Percentiles rank a stretch among this genome's conserved stretches.
Conservation (phyloP, 1,140 invertebrate species). For the Harlomillsia oculata region DNA sequence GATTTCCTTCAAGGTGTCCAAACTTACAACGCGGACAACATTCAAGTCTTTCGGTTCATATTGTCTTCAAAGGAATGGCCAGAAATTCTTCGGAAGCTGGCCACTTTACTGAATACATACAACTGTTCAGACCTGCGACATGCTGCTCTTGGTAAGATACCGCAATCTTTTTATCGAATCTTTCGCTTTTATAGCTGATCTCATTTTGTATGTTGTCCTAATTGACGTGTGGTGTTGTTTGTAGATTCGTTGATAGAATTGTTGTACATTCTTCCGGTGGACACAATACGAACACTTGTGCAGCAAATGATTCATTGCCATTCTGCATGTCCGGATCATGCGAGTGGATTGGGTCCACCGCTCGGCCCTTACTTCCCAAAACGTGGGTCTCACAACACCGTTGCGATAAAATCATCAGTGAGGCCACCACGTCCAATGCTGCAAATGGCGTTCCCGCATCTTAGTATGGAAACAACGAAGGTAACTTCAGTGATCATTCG, state of each 20-base stretch:
- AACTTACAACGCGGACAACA: constrained; percentile 35
- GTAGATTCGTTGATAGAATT: constrained; percentile 74
- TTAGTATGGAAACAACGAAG: constrained; percentile 59
- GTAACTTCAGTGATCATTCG: constrained; percentile 38
- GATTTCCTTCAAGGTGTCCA: constrained; percentile 26
- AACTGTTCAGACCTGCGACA: constrained; percentile 75
- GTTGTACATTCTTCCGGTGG: constrained; percentile 67
- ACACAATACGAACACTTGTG: constrained; percentile 68
- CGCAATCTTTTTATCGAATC: constrained; percentile 12
- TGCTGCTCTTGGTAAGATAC: constrained; percentile 62
- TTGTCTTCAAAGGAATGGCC: constrained; percentile 61
- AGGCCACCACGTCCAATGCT: constrained; percentile 70
- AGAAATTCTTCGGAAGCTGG: constrained; percentile 69
- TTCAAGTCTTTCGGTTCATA: constrained; percentile 40
- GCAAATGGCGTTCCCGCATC: constrained; percentile 73
- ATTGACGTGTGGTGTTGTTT: constrained; percentile 30
- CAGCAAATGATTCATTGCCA: constrained; percentile 77
- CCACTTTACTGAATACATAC: constrained; percentile 80
- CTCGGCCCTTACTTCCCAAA: constrained; percentile 38
- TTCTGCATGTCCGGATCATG: constrained; percentile 59
- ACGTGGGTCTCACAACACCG: constrained; percentile 35
- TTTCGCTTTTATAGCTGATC: no score
- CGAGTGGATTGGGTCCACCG: constrained; percentile 20
- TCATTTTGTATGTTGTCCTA: constrained; percentile 4
- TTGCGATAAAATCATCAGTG: constrained; percentile 39